A percentile compares a stretch with the other conserved stretches of the same genome.
These are phyloP conservation scores for Euleptes europaea DNA, from an alignment of 2,113 vertebrate species.

Conservation along the genomic window DNA sequence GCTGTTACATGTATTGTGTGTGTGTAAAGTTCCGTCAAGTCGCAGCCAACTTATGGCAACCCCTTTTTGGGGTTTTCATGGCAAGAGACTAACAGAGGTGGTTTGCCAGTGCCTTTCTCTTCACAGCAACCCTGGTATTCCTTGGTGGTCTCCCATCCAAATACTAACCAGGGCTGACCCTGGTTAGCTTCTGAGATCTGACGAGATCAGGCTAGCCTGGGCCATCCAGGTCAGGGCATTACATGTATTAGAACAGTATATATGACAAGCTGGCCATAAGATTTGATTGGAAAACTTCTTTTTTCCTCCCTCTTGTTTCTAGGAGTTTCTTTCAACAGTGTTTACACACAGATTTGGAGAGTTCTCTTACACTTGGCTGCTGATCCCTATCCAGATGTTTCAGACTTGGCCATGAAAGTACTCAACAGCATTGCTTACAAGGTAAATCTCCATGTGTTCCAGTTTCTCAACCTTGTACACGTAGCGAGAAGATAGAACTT, in stretches of 20 bases:
- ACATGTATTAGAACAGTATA: not conserved
- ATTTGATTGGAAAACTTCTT: not conserved
- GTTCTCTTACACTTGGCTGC: conserved; percentile 94
- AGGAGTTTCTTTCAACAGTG: conserved; percentile 99
- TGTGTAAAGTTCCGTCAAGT: too few species aligned
- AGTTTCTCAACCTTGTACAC: not conserved
- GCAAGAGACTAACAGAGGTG: too few species aligned
- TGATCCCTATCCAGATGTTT: conserved; percentile 95
- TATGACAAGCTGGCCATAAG: not conserved
- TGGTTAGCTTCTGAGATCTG: too few species aligned
- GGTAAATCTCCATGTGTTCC: conserved; percentile 66
- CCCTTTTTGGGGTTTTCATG: too few species aligned
- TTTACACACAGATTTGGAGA: conserved; percentile 98
- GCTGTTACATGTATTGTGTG: not conserved
- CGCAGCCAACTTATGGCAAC: too few species aligned
- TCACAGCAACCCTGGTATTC: too few species aligned
- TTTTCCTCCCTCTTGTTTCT: not conserved
- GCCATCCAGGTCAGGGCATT: too few species aligned
- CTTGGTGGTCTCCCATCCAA: too few species aligned
- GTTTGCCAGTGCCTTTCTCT: too few species aligned
- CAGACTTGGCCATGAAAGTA: conserved; percentile 95
- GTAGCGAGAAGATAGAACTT: conserved; percentile 5
- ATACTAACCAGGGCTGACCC: too few species aligned
- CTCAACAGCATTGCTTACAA: conserved; percentile 98
- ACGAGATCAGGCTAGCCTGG: too few species aligned